Base-by-base conservation (phyloP, 2,113 vertebrate species). In the Felis chaus region DNA sequence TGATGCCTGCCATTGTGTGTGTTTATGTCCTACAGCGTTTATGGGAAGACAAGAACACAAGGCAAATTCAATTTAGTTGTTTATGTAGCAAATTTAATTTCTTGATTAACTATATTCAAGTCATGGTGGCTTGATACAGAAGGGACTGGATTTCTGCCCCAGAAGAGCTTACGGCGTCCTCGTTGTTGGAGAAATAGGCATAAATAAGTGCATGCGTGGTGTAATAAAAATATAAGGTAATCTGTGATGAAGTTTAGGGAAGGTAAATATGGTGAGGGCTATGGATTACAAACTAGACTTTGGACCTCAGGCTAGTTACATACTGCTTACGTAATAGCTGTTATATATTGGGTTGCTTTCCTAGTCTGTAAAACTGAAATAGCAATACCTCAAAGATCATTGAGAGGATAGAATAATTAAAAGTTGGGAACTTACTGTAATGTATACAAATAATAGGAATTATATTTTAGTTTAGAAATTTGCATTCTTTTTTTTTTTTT, bases 31-130 rank as follows among this genome's bases (percentile, higher is more conserved):
- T 88, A 23, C 27, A 81, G 39, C 31, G 15, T 23, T 18, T 87
- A 21, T 74, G 19, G n/a, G 45, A 87, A 80, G 79, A 73, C 25
- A 76, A 50, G 4, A 45, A 91, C 21, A 86, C 8, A 5, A 96
- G 31, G 48, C 16, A 97, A 96, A 93, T 85, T 81, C 73, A 81
- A 33, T 91, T 93, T 81, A 71, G 14, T 84, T 84, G 80, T 85
- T 93, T 93, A 69, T 31, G 48, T 89, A 91, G 7, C 25, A 96
- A 94, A 95, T 71, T 89, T 29, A 97, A n/a, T 91, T 95, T 93
- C 66, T 61, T 81, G 29, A 86, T 96, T 78, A 89, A 41, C 63
- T 92, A 3, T 57, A 61, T 83, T 74, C 53, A 71, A 66, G 18
- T 71, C 25, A 69, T 55, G 50, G 29, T 78, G 41, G 50, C 12